phyloP scores from a whole-genome alignment of 2,113 vertebrate species.

The Spea multiplicata region DNA sequence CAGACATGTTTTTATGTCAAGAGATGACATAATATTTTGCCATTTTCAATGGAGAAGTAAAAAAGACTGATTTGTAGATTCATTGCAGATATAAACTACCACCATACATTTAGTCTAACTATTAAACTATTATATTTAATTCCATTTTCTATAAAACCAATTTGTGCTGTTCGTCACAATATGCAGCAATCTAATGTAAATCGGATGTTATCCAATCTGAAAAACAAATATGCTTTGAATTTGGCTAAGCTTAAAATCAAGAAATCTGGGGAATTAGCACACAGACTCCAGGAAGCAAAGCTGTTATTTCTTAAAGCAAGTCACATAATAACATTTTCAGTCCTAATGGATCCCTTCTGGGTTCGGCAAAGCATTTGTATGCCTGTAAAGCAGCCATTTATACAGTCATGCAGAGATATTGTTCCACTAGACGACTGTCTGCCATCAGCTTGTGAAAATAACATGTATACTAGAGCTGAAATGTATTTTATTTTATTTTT shows the following conservation, averaged over 20 bases:
- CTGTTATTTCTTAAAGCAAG: neutral
- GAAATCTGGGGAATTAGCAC: slow-evolving; percentile 2
- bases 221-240: slow-evolving; percentile 8
- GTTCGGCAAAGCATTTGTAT: neutral
- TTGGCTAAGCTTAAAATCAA: slow-evolving; percentile 2
- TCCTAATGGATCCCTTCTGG: neutral
- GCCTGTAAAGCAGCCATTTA: neutral
- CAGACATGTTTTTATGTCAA: too few relatives aligned
- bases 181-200: too few relatives aligned
- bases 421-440: neutral
- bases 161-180: too few relatives aligned
- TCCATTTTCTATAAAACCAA: too few relatives aligned
- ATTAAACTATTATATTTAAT: too few relatives aligned
- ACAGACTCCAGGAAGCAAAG: neutral
- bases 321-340: neutral
- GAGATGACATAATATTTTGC: too few relatives aligned
- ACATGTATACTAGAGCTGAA: neutral
- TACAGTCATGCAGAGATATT: neutral
- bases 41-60: too few relatives aligned
- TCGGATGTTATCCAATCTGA: slow-evolving; percentile 6
- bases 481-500: neutral
- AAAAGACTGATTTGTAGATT: too few relatives aligned
- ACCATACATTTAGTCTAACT: too few relatives aligned
- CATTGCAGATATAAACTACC: too few relatives aligned
- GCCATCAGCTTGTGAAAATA: neutral